Percentiles rank a stretch among this genome's conserved stretches.
phyloP scores from a whole-genome alignment of 2,113 vertebrate species.

The Albula goreensis region DNA sequence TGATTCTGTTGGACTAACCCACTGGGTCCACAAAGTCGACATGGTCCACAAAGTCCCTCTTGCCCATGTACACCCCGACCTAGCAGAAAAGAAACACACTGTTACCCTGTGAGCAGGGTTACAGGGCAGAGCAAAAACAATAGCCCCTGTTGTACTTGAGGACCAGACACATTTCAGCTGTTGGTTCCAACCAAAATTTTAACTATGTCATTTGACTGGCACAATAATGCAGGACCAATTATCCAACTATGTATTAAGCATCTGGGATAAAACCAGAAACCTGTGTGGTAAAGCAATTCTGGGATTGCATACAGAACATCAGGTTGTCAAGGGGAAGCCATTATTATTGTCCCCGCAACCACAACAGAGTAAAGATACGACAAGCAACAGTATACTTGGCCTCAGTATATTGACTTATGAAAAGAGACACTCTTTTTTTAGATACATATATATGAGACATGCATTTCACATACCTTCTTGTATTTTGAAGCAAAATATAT shows the following conservation, averaged over 20 bases:
- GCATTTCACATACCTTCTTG: too few relatives aligned
- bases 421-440: too few relatives aligned
- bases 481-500: neutral
- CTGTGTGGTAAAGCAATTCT: neutral
- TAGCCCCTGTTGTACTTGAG: too few relatives aligned
- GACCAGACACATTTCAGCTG: too few relatives aligned
- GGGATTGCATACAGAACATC: neutral
- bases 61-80: neutral
- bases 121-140: neutral
- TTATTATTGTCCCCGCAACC: neutral
- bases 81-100: neutral
- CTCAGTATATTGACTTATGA: too few relatives aligned
- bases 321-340: neutral
- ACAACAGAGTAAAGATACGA: neutral
- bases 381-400: too few relatives aligned
- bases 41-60: slow-evolving; percentile 82
- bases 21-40: slow-evolving; percentile 73
- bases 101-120: neutral
- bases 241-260: neutral
- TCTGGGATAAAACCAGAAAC: neutral
- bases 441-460: too few relatives aligned
- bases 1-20: slow-evolving; percentile 68
- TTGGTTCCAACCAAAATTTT: neutral
- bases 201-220: neutral
- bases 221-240: neutral